These are phyloP conservation scores for Chironomus striatipennis DNA, from an alignment of 1,140 invertebrate species.

Conservation along the genomic window DNA sequence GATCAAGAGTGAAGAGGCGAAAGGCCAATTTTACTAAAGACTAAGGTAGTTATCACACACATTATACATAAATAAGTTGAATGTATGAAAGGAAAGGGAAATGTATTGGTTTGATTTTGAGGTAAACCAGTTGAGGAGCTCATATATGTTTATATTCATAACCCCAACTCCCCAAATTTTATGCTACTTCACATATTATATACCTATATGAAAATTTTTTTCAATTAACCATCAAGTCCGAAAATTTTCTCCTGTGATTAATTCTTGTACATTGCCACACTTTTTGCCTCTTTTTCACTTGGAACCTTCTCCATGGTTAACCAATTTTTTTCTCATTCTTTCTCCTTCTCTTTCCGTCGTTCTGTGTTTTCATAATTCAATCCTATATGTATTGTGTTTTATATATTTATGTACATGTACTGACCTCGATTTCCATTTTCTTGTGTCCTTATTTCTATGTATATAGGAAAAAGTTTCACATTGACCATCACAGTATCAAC, in stretches of 20 bases:
- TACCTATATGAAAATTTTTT: neutral
- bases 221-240: constrained; percentile 14
- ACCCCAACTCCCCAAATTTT: too few relatives aligned
- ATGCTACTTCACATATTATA: too few relatives aligned
- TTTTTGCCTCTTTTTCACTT: neutral
- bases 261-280: neutral
- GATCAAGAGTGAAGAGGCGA: neutral
- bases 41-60: too few relatives aligned
- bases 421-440: constrained; percentile 21
- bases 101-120: constrained; percentile 24
- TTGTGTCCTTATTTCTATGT: constrained; percentile 34
- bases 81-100: constrained; percentile 14
- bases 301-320: neutral
- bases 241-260: constrained; percentile 11
- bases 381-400: too few relatives aligned
- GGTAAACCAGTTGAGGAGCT: constrained; percentile 22
- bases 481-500: constrained; percentile 92
- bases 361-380: too few relatives aligned
- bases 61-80: neutral
- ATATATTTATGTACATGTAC: neutral
- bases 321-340: neutral
- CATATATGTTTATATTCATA: neutral
- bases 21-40: neutral
- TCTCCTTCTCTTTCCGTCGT: too few relatives aligned
- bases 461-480: constrained; percentile 94